These are phyloP conservation scores for Miniopterus natalensis DNA, from an alignment of 2,113 vertebrate genomes.

Conservation along the genomic window DNA sequence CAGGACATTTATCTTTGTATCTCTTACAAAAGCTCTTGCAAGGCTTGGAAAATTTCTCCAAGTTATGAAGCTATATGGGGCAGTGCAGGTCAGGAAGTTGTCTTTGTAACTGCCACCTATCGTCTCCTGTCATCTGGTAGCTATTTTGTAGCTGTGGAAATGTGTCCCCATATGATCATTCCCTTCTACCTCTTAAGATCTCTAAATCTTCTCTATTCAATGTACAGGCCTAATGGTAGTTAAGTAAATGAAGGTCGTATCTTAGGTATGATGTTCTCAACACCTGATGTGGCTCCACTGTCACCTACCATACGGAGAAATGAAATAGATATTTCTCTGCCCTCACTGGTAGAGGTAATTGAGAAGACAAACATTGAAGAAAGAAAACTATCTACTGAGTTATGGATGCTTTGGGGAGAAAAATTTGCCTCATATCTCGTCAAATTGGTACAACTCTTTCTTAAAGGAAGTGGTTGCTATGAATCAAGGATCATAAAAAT, in stretches of 20 bases:
- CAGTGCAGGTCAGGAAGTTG: not conserved
- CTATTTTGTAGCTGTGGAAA: not conserved
- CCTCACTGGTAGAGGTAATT: not conserved
- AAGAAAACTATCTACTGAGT: not conserved
- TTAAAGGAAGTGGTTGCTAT: not conserved
- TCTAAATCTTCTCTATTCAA: not conserved
- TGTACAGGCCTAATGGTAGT: not conserved
- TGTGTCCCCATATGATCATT: not conserved
- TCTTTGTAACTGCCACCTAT: not conserved
- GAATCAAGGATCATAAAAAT: not conserved
- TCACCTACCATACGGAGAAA: not conserved
- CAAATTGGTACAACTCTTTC: not conserved
- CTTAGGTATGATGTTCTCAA: constrained; percentile 5
- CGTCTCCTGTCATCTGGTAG: not conserved
- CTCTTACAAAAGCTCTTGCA: not conserved
- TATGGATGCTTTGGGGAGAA: not conserved
- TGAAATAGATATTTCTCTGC: not conserved
- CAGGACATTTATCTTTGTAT: not conserved
- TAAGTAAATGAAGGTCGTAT: not conserved
- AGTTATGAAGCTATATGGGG: not conserved
- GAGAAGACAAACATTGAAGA: not conserved
- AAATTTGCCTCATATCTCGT: not conserved
- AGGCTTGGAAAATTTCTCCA: not conserved
- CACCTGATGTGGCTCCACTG: not conserved
- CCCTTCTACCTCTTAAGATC: not conserved